These are phyloP conservation scores for Pegoplata infirma DNA, from an alignment of 2,888 invertebrate genomes.

Conservation along the genomic window DNA sequence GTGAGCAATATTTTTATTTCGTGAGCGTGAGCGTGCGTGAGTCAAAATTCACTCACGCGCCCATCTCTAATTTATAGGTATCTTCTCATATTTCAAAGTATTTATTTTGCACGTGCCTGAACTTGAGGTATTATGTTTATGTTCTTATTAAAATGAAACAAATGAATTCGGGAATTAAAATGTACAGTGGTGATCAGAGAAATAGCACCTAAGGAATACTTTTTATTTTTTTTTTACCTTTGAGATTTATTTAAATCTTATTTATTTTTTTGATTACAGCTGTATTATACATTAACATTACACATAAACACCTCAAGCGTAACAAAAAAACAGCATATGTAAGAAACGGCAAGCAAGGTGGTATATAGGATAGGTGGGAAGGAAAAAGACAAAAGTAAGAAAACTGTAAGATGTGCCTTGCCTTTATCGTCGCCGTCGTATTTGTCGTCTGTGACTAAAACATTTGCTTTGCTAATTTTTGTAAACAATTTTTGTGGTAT, in stretches of 20 bases:
- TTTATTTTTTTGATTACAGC: no score
- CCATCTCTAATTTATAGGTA: no score
- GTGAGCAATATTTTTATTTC: no score
- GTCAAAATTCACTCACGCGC: no score
- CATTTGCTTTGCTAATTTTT: neutral
- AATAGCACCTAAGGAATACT: no score
- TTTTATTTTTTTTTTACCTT: no score
- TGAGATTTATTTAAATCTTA: no score
- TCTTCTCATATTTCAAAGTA: neutral
- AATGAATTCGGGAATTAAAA: conserved; percentile 1
- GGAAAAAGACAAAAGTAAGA: neutral
- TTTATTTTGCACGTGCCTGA: neutral
- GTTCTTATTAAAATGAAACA: neutral
- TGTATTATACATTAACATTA: conserved; percentile 8
- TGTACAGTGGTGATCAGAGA: no score
- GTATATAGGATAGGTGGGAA: neutral
- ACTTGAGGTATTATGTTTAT: conserved; percentile 12
- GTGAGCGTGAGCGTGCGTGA: no score
- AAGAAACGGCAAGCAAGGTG: neutral
- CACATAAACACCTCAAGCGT: conserved; percentile 15
- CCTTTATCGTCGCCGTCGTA: neutral
- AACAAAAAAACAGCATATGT: neutral
- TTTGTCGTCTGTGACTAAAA: no score
- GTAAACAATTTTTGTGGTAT: neutral
- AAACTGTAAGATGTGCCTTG: conserved; percentile 1